These are phyloP conservation scores for Gila robusta DNA, from an alignment of 2,797 vertebrate species.

Conservation along the genomic window DNA sequence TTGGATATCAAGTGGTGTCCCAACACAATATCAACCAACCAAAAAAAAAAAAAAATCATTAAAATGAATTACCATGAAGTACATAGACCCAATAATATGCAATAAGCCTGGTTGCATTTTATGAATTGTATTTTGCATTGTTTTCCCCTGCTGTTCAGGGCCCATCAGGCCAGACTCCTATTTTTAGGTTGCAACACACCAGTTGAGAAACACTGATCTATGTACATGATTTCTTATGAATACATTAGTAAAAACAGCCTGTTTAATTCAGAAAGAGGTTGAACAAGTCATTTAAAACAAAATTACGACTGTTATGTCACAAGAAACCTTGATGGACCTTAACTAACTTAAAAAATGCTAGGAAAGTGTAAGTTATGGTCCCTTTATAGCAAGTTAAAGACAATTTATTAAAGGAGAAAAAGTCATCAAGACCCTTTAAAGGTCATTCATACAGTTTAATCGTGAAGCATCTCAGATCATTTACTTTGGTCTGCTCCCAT, in stretches of 20 bases:
- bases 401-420: no score
- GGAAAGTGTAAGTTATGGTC: neutral
- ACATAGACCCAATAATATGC: neutral
- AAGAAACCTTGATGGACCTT: neutral
- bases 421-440: neutral
- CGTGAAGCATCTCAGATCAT: neutral
- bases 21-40: neutral
- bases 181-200: no score
- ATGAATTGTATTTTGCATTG: no score
- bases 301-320: neutral
- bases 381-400: neutral
- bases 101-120: no score
- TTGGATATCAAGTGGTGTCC: neutral
- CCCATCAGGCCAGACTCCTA: no score
- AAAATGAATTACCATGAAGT: neutral
- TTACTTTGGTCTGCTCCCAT: slow-evolving; percentile 68
- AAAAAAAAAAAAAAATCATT: neutral
- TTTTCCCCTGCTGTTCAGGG: no score
- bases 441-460: neutral
- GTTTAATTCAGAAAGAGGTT: neutral
- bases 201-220: neutral
- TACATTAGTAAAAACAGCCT: neutral
- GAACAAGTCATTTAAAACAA: neutral
- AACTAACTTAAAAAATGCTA: neutral
- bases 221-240: neutral